Percentiles rank a stretch among this genome's conserved stretches.
These are phyloP conservation scores for Staurois parvus DNA, from an alignment of 2,797 vertebrate species.

Conservation along the genomic window DNA sequence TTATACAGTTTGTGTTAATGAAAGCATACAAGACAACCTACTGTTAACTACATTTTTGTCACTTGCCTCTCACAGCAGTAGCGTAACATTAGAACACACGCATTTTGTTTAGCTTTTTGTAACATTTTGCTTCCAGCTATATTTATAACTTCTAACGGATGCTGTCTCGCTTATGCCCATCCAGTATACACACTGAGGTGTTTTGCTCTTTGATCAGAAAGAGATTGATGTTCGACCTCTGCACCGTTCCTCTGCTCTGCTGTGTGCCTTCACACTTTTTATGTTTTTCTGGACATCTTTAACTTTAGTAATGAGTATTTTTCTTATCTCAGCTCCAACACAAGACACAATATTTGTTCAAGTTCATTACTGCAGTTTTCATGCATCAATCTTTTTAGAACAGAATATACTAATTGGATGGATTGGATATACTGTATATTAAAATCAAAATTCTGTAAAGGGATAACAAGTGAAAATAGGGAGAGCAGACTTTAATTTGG, in stretches of 20 bases:
- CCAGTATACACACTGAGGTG: slow-evolving; percentile 7
- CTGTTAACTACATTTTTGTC: neutral
- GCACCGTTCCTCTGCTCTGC: slow-evolving; percentile 1
- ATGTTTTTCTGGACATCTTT: slow-evolving; percentile 26
- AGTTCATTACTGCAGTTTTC: slow-evolving; percentile 28
- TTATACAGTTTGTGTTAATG: too few species aligned
- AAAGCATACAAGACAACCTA: too few species aligned
- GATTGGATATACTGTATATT: neutral
- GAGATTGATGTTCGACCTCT: slow-evolving; percentile 31
- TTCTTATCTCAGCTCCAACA: neutral
- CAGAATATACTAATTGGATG: slow-evolving; percentile 43
- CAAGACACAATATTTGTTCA: slow-evolving; percentile 1
- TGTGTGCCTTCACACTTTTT: slow-evolving; percentile 14
- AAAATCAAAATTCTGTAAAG: neutral
- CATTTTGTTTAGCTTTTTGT: slow-evolving; percentile 14
- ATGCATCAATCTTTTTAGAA: slow-evolving; percentile 23
- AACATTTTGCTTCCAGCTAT: neutral
- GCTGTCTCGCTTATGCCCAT: slow-evolving; percentile 2
- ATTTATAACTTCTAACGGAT: slow-evolving; percentile 29
- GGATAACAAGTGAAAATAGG: neutral
- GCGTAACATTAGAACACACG: neutral
- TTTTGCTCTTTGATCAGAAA: slow-evolving; percentile 42
- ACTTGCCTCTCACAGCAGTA: neutral
- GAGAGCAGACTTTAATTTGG: too few species aligned
- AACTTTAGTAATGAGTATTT: slow-evolving; percentile 37